phyloP scores from a whole-genome alignment of 2,113 vertebrate genomes.

The Varanus komodoensis region DNA sequence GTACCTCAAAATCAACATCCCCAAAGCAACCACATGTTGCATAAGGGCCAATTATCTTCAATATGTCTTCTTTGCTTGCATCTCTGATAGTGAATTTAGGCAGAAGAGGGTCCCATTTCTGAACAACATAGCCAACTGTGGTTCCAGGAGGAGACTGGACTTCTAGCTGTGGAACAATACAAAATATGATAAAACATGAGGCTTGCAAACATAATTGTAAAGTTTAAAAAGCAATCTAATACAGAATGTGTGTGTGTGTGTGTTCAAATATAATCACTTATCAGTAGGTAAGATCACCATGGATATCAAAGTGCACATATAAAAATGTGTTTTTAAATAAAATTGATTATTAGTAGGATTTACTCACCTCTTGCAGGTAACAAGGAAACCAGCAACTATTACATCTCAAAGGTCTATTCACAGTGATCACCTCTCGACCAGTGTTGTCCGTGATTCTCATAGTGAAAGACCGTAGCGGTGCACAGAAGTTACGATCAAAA shows the following conservation, averaged over 20 bases:
- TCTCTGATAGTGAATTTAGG: conserved; percentile 84
- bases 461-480: conserved; percentile 87
- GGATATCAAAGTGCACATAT: background rate
- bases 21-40: conserved; percentile 81
- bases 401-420: conserved; percentile 91
- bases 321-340: background rate
- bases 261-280: background rate
- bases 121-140: conserved; percentile 77
- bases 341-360: background rate
- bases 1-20: conserved; percentile 85
- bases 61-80: conserved; percentile 79
- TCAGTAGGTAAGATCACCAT: background rate
- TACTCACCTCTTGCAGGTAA: conserved; percentile 92
- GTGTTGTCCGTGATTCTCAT: conserved; percentile 88
- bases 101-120: conserved; percentile 84
- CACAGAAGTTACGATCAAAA: conserved; percentile 91
- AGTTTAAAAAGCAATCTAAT: background rate
- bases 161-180: conserved; percentile 78
- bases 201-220: background rate
- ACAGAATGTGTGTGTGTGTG: background rate
- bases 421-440: conserved; percentile 88
- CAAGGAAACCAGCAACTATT: conserved; percentile 94
- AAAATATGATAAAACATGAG: conserved; percentile 21
- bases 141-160: conserved; percentile 83
- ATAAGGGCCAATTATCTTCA: conserved; percentile 82